Evolutionary conservation across 2,888 invertebrate species (phyloP), one percentile per base, ranked within the genome.

Genomic region (Noctua janthina): DNA sequence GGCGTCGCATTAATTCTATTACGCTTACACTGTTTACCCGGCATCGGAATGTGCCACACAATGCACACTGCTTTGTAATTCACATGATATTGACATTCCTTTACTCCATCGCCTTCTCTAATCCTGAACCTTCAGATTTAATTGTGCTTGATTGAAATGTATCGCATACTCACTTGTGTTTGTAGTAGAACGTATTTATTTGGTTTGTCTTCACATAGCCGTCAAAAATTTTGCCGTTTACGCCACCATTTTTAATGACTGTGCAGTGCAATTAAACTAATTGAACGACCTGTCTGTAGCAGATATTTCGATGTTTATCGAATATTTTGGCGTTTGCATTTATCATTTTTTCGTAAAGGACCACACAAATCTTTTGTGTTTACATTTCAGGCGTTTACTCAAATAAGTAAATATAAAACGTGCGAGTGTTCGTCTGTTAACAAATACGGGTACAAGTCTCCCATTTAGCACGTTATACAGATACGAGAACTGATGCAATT

Each of bases 1-100:
- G 74, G 35, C 62, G 70, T 77, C 79, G 81, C 81, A 88, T 79
- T 85, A 77, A 88, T 86, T 86, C 83, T 78, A 88, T 85, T 74
- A 76, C 79, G 70, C 75, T 77, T 72, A 77, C 62, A 79, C 66
- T 64, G 78, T 66, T 80, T 70, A 75, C 70, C 84, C 82, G 51
- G 62, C 81, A 77, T 79, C 29, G 78, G 84, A 88, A 86, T 88
- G 81, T 75, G 70, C 74, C 54, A 69, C 79, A 74, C 73, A 72
- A 49, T 82, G 84, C 78, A 79, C 77, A 76, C 66, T 87, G 81
- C 74, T 78, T 80, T 83, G 70, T 67, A 66, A 80, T 80, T 77
- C 70, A 73, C 64, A 79, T 77, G 77, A 74, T 79, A 83, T 81
- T 75, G 59, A 49, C 81, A 78, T 78, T 84, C 68, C 70, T 23